Conservation (phyloP, 2,113 vertebrate genomes). For the Anthoscopus minutus region DNA sequence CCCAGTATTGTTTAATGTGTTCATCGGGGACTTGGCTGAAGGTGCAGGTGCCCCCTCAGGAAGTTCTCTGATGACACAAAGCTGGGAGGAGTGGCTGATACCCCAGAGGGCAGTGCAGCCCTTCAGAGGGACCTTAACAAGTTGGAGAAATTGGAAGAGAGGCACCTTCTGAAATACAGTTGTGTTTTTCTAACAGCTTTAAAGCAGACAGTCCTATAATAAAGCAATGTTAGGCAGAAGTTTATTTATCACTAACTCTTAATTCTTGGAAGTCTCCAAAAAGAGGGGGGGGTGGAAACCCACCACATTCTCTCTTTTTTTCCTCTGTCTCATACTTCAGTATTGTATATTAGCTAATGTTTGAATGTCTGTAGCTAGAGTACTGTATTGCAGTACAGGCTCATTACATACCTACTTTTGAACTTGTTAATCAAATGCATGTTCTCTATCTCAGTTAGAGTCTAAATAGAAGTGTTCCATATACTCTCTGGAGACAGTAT, state of each 20-base stretch:
- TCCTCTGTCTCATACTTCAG: not conserved
- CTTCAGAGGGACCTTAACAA: not conserved
- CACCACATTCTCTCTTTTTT: not conserved
- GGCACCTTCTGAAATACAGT: not conserved
- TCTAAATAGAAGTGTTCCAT: not conserved
- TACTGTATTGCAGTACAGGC: not conserved
- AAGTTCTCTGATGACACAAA: not conserved
- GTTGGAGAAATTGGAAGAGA: not conserved
- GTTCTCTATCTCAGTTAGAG: not conserved
- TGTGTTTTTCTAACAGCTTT: not conserved
- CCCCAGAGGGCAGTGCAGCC: not conserved
- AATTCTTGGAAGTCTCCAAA: not conserved
- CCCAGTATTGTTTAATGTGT: not conserved
- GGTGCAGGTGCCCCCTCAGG: not conserved
- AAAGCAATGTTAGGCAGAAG: not conserved
- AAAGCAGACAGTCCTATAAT: not conserved
- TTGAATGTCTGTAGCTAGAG: not conserved
- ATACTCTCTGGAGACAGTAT: not conserved
- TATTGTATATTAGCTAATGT: not conserved
- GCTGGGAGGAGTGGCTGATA: not conserved
- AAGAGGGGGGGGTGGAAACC: fast-evolving
- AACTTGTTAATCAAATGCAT: not conserved
- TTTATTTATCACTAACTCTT: not conserved
- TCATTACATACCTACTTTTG: not conserved
- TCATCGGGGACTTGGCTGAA: not conserved